Evolutionary conservation across 2,113 vertebrate species (phyloP), one percentile per base, ranked within the genome.

Genomic region (Urocolius indicus): DNA sequence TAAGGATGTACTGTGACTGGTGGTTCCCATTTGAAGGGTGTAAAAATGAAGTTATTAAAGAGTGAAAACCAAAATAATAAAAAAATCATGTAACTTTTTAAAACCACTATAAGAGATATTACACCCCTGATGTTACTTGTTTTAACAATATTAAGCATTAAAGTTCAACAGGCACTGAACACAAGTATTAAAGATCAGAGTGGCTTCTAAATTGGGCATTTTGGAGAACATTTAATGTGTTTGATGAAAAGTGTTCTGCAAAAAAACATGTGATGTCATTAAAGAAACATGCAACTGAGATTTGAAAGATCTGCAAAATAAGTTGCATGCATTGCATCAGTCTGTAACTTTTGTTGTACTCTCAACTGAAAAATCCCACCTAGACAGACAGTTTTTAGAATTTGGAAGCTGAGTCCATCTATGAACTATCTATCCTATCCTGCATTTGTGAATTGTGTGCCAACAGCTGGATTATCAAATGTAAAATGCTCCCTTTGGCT

Each of bases 1-100:
- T 99, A 95, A 99, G 97, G 96, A 99, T 99, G 96, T 99, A 99
- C 96, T 99, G 99, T 48, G 99, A 97, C 99, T 99, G 67, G 0
- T 32, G 10, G 51, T 80, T 52, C 68, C 86, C 95, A 88, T 68
- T 52, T 63, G 55, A 80, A 94, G n/a, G 5, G 26, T 92, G 90
- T 57, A 65, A 89, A 93, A 52, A 61, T 17, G 2, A 87, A 73
- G 19, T 82, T 88, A 84, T 85, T 65, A 38, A 43, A 87, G 22
- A 69, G 34, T 26, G 72, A 52, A 38, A 23, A 65, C 38, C 38
- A 41, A 41, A 41, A 41, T 41, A 41, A 13, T 3, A 10, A 10
- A 57, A 16, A 26, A n/a, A 21, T 3, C 4, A 32, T 14, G 22
- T 4, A 2, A 79, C 11, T 62, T 87, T 76, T 71, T 1, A 19